phyloP scores from a whole-genome alignment of 1,140 invertebrate genomes.

The Drosophila carrolli region DNA sequence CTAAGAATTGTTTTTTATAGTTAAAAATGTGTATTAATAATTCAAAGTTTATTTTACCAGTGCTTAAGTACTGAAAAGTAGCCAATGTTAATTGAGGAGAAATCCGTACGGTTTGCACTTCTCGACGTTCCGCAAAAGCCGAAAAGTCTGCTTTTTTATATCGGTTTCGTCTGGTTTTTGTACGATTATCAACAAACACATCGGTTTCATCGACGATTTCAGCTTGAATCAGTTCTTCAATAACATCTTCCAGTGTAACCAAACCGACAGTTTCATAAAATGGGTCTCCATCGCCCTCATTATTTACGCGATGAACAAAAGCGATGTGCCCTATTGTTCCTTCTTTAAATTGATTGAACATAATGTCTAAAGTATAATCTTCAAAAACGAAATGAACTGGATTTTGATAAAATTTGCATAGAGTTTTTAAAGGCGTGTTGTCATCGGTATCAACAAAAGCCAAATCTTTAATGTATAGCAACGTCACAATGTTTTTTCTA shows the following conservation, averaged over 20 bases:
- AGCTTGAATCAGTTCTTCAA: conserved; percentile 96
- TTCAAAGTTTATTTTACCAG: conserved; percentile 87
- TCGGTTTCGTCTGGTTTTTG: conserved; percentile 89
- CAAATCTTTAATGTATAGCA: conserved; percentile 98
- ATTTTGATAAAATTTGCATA: conserved; percentile 99
- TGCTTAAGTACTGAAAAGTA: conserved; percentile 97
- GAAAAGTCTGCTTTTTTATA: conserved; percentile 91
- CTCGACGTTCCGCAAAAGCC: conserved; percentile 90
- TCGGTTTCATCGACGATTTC: conserved; percentile 98
- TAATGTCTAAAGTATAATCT: conserved; percentile 96
- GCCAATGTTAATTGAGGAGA: conserved; percentile 96
- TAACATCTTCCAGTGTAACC: conserved; percentile 96
- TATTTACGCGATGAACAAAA: conserved; percentile 94
- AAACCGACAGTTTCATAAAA: conserved; percentile 97
- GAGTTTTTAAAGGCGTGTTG: conserved; percentile 95
- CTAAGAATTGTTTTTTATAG: conserved; percentile 84
- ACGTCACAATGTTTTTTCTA: conserved; percentile 95
- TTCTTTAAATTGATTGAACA: conserved; percentile 99
- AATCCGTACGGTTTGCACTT: conserved; percentile 93
- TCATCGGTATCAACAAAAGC: conserved; percentile 99
- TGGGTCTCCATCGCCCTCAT: conserved; percentile 94
- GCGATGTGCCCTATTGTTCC: conserved; percentile 96
- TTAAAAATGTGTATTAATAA: conserved; percentile 4
- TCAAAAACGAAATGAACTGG: conserved; percentile 97
- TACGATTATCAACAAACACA: conserved; percentile 94